Evolutionary conservation across 2,113 vertebrate genomes (phyloP).

Genomic region (Alces alces): DNA sequence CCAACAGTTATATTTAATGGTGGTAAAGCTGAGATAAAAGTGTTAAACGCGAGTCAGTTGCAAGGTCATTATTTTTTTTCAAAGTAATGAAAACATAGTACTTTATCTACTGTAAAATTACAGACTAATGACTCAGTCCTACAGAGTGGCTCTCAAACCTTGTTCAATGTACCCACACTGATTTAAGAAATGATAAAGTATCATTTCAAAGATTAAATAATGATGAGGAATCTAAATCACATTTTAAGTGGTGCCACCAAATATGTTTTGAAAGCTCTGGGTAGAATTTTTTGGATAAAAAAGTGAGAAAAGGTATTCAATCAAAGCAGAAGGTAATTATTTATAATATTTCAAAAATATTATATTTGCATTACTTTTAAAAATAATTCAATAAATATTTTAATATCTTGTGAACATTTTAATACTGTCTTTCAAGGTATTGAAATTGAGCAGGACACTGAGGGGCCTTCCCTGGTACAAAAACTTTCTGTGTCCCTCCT

Average conservation of each 20-base stretch:
- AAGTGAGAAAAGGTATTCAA: neutral
- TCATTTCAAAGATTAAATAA: conserved; percentile 75
- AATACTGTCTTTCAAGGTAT: neutral
- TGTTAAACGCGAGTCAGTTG: conserved; percentile 79
- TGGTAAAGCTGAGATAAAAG: conserved; percentile 74
- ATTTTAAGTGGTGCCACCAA: conserved; percentile 62
- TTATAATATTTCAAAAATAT: neutral
- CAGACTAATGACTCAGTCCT: conserved; percentile 74
- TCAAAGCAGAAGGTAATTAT: neutral
- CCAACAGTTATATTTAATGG: conserved; percentile 74
- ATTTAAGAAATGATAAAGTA: conserved; percentile 76
- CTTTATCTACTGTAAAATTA: conserved; percentile 76
- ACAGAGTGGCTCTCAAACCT: conserved; percentile 69
- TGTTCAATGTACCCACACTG: conserved; percentile 74
- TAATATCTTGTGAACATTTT: neutral
- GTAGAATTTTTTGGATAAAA: neutral
- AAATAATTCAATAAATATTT: neutral
- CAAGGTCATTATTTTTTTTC: conserved; percentile 76
- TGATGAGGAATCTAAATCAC: conserved; percentile 65
- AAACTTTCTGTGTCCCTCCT: neutral
- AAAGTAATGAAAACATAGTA: conserved; percentile 79
- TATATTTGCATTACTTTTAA: neutral
- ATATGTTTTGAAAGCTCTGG: conserved; percentile 55
- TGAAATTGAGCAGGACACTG: neutral
- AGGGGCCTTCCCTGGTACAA: neutral